Evolutionary conservation across 2,888 invertebrate species (phyloP).

Genomic region (Lucinisca nassula): DNA sequence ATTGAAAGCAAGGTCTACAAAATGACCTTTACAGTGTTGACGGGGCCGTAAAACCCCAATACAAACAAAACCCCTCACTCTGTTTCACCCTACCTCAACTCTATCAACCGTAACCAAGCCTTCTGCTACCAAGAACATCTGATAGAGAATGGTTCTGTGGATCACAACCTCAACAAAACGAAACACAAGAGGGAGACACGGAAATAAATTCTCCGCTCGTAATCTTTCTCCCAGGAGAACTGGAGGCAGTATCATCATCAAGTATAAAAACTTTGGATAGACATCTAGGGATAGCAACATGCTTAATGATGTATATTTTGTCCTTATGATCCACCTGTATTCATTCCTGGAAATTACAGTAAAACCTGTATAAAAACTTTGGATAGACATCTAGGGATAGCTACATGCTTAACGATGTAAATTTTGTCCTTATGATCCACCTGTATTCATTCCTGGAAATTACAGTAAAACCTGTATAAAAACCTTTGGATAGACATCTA

Average conservation of each 20-base stretch:
- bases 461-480: no score
- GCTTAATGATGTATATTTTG: not conserved
- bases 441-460: no score
- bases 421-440: no score
- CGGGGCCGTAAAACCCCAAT: no score
- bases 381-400: no score
- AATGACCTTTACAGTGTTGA: no score
- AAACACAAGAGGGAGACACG: not conserved
- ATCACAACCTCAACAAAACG: not conserved
- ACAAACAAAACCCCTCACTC: no score
- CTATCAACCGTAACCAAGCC: conserved; percentile 8
- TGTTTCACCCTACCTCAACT: conserved; percentile 23
- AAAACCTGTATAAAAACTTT: no score
- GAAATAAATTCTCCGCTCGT: not conserved
- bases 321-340: conserved; percentile 30
- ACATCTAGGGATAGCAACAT: not conserved
- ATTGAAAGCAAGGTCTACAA: no score
- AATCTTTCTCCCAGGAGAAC: not conserved
- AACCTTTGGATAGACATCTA: conserved; percentile 4
- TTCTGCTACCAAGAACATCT: conserved; percentile 17
- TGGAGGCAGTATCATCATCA: conserved; percentile 2
- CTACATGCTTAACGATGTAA: no score
- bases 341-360: conserved; percentile 37
- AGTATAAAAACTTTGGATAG: not conserved
- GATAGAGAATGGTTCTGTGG: not conserved